A percentile compares a stretch with the other conserved stretches of the same genome.
Evolutionary conservation across 2,888 invertebrate genomes (phyloP).

Genomic region (Apotomis capreana): DNA sequence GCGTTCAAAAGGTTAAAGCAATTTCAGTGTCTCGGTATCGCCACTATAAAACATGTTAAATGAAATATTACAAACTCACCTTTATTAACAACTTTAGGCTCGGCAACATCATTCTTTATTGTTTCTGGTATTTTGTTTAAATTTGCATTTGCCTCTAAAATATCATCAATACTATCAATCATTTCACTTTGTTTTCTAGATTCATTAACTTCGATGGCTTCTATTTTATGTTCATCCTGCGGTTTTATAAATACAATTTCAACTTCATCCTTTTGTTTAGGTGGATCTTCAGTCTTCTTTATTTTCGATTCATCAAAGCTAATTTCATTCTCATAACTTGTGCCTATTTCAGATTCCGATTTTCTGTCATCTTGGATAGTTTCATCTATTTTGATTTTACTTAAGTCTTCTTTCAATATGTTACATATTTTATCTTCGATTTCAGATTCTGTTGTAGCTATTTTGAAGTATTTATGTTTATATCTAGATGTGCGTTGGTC

Average conservation of each 20-base stretch:
- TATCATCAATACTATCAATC: conserved; percentile 47
- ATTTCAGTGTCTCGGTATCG: no score
- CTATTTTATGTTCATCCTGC: conserved; percentile 4
- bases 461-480: conserved; percentile 72
- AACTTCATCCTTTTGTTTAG: conserved; percentile 22
- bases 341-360: conserved; percentile 41
- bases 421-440: conserved; percentile 61
- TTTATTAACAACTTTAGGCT: conserved; percentile 14
- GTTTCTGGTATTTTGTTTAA: conserved; percentile 6
- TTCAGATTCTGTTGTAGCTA: conserved; percentile 65
- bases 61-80: conserved; percentile 4
- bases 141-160: conserved; percentile 40
- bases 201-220: conserved; percentile 20
- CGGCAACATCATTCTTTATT: conserved; percentile 4
- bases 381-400: conserved; percentile 37
- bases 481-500: conserved; percentile 68
- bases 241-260: conserved; percentile 28
- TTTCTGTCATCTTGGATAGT: conserved; percentile 30
- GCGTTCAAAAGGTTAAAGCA: no score
- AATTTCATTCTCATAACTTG: conserved; percentile 22
- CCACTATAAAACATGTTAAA: not conserved
- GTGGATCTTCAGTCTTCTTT: conserved; percentile 30
- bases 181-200: conserved; percentile 21
- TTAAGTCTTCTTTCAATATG: conserved; percentile 50
- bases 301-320: conserved; percentile 30